Evolutionary conservation across 92 coral and sea anemone species (phyloP), one percentile per base, ranked within the genome.

Genomic region (Palythoa grandiflora): DNA sequence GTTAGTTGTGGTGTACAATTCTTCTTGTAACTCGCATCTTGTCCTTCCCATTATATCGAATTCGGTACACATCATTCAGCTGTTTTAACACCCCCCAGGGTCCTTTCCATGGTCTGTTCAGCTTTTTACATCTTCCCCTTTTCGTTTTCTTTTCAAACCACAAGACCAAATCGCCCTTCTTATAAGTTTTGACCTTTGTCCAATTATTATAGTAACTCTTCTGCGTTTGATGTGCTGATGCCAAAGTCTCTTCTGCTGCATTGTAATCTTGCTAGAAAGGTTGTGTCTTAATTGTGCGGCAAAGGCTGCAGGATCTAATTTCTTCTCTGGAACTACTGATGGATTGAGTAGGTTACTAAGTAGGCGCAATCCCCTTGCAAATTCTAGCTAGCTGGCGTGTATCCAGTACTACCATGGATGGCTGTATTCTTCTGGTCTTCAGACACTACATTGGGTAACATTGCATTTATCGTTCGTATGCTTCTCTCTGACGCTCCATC

Each of bases 91-190:
- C 28, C 28, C 28, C 9, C 55, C 55, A 52, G 7, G 55, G 55
- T 52, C 73, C 59, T 6, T 6, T 77, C 90, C 84, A 87, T 17
- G 90, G 90, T 68, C 90, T 87, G 78, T 87, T 87, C 73, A 87
- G 61, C 75, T 78, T 77, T 84, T 76, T 87, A 57, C 28, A 54
- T 54, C 60, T 54, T 54, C 60, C 60, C 60, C 60, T 54, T 54
- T 15, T 54, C 14, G 60, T 78, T 78, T 87, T 87, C 44, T 78
- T 44, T 74, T 87, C 90, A 40, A 68, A 75, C 90, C 90, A 77
- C 65, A 73, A 35, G 55, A 39, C 51, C 89, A 87, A 38, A 44
- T 76, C 84, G 9, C 84, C 84, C 74, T 37, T 36, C 78, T 76
- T 59, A 57, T 76, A 87, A 60, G 47, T 50, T 19, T 87, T 38